Evolutionary conservation across 1,140 invertebrate species (phyloP).

Genomic region (Pseudomyrmex pallidus): DNA sequence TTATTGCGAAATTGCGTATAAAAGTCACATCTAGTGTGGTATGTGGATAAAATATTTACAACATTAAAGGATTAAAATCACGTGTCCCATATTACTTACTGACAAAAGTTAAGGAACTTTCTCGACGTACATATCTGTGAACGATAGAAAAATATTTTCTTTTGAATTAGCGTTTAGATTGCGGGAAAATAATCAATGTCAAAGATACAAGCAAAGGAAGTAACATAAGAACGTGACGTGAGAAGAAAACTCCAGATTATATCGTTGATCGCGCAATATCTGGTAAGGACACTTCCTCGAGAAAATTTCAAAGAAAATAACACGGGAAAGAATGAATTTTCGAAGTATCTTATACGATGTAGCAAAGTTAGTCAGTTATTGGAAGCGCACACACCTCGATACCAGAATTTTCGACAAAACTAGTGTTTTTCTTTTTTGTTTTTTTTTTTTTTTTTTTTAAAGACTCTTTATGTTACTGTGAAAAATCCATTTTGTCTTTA

Average conservation of each 20-base stretch:
- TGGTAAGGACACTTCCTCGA: slow-evolving; percentile 40
- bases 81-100: neutral
- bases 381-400: slow-evolving; percentile 24
- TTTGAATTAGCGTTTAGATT: neutral
- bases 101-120: neutral
- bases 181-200: neutral
- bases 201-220: neutral
- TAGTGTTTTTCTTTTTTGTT: neutral
- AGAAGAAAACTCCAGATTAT: slow-evolving; percentile 39
- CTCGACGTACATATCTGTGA: neutral
- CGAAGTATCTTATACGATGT: neutral
- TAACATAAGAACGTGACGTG: slow-evolving; percentile 12
- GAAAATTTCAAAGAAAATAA: slow-evolving; percentile 29
- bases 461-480: too few relatives aligned
- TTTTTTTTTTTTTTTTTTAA: slow-evolving; percentile 16
- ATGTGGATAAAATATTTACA: slow-evolving; percentile 35
- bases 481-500: too few relatives aligned
- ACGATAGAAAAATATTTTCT: neutral
- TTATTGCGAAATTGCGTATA: neutral
- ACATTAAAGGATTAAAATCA: neutral
- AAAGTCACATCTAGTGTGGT: slow-evolving; percentile 23
- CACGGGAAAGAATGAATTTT: slow-evolving; percentile 31
- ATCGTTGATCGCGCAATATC: slow-evolving; percentile 32
- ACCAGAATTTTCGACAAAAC: slow-evolving; percentile 8
- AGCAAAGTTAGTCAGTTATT: slow-evolving; percentile 40